Conservation (phyloP, 92 coral and sea anemone genomes). For the Zoanthus sociatus region DNA sequence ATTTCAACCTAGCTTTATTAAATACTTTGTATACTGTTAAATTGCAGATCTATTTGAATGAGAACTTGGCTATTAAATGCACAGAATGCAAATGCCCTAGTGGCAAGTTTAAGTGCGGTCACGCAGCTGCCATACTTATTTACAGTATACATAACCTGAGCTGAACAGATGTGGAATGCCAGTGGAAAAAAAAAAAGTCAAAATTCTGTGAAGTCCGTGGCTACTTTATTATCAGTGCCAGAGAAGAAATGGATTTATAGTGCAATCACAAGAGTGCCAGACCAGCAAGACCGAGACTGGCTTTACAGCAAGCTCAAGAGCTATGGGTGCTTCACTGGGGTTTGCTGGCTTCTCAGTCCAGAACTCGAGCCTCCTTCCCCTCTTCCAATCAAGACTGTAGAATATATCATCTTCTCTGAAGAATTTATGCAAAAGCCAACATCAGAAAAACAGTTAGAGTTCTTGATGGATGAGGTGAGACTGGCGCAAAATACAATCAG, state of each 20-base stretch:
- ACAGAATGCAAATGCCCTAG: not conserved
- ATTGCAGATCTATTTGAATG: not conserved
- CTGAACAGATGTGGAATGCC: constrained; percentile 7
- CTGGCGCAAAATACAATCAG: not conserved
- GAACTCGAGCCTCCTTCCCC: constrained; percentile 35
- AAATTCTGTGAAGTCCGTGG: constrained; percentile 15
- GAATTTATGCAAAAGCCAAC: constrained; percentile 38
- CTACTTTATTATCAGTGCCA: constrained; percentile 2
- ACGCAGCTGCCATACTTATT: not conserved
- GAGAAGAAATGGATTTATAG: constrained; percentile 5
- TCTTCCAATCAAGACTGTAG: constrained; percentile 54
- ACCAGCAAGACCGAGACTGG: constrained; percentile 9
- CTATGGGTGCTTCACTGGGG: constrained; percentile 50
- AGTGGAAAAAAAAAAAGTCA: not conserved
- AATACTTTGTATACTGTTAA: constrained; percentile 8
- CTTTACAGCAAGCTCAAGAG: not conserved
- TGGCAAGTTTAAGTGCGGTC: not conserved
- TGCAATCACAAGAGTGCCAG: not conserved
- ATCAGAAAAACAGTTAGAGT: not conserved
- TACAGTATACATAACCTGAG: constrained; percentile 8
- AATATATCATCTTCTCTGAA: constrained; percentile 46
- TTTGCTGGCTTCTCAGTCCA: constrained; percentile 61
- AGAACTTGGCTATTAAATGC: constrained; percentile 7
- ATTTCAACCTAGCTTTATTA: constrained; percentile 8
- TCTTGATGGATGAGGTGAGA: not conserved